A percentile compares a stretch with the other conserved stretches of the same genome.
phyloP scores from a whole-genome alignment of 53 echinoderm and acorn worm genomes.

The Holothuria scabra region DNA sequence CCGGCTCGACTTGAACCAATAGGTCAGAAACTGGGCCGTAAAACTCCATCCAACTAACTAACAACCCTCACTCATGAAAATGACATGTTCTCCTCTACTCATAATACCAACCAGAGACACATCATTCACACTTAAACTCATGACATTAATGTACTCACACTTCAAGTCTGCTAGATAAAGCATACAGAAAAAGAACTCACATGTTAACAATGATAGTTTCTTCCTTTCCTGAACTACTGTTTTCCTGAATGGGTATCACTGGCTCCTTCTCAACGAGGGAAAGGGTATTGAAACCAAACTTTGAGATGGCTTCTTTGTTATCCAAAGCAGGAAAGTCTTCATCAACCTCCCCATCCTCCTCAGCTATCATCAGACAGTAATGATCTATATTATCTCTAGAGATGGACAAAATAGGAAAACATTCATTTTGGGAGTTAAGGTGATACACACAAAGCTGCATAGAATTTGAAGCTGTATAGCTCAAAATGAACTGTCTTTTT shows the following conservation, averaged over 20 bases:
- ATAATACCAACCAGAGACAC: too few relatives aligned
- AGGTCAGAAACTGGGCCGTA: too few relatives aligned
- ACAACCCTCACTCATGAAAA: too few relatives aligned
- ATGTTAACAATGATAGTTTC: constrained; percentile 75
- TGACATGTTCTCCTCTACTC: too few relatives aligned
- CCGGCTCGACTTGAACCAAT: too few relatives aligned
- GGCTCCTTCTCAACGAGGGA: constrained; percentile 68
- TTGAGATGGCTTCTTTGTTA: constrained; percentile 78
- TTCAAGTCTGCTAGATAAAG: too few relatives aligned
- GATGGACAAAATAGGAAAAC: not conserved
- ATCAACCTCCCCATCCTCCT: constrained; percentile 93
- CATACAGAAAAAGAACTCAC: constrained; percentile 54
- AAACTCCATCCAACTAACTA: too few relatives aligned
- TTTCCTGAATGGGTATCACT: constrained; percentile 42
- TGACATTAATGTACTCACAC: too few relatives aligned
- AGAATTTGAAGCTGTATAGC: too few relatives aligned
- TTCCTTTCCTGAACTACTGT: constrained; percentile 19
- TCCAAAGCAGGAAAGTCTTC: constrained; percentile 82
- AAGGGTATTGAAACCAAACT: constrained; percentile 76
- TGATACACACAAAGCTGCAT: too few relatives aligned
- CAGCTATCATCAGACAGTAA: constrained; percentile 92
- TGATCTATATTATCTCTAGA: constrained; percentile 83
- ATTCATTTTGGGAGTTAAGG: not conserved
- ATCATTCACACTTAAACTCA: too few relatives aligned
- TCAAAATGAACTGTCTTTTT: too few relatives aligned